Evolutionary conservation across 2,113 vertebrate genomes (phyloP).

Genomic region (Melozone crissalis): DNA sequence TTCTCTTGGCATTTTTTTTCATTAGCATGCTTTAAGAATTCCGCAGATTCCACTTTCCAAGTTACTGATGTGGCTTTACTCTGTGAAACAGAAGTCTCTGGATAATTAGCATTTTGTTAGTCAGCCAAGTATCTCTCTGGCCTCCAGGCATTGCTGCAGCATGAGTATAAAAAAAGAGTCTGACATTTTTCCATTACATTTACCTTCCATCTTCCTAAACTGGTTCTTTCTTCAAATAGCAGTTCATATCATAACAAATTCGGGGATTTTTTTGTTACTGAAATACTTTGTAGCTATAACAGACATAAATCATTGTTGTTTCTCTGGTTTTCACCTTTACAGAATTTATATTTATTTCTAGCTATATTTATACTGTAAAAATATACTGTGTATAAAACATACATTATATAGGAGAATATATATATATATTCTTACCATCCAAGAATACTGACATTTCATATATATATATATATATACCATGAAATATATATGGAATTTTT

Average conservation of each 20-base stretch:
- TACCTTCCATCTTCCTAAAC: neutral
- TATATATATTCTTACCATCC: neutral
- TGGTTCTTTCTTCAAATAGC: neutral
- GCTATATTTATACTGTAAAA: neutral
- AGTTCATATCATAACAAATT: accelerated
- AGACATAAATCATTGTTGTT: neutral
- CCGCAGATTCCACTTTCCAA: neutral
- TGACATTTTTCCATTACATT: neutral
- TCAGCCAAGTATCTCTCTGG: constrained; percentile 25
- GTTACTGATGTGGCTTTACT: neutral
- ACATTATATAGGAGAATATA: neutral
- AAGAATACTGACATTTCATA: neutral
- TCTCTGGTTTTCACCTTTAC: neutral
- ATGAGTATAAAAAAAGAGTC: neutral
- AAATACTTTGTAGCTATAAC: neutral
- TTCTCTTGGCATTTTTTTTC: neutral
- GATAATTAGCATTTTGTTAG: constrained; percentile 47
- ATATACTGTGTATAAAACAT: neutral
- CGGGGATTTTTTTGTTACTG: neutral
- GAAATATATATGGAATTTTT: neutral
- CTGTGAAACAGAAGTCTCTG: constrained; percentile 4
- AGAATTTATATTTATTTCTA: neutral
- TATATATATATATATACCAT: neutral
- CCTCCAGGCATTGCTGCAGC: constrained; percentile 4
- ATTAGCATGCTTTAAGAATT: neutral